These are phyloP conservation scores for Onychomys torridus DNA, from an alignment of 2,797 vertebrate species.

Conservation along the genomic window DNA sequence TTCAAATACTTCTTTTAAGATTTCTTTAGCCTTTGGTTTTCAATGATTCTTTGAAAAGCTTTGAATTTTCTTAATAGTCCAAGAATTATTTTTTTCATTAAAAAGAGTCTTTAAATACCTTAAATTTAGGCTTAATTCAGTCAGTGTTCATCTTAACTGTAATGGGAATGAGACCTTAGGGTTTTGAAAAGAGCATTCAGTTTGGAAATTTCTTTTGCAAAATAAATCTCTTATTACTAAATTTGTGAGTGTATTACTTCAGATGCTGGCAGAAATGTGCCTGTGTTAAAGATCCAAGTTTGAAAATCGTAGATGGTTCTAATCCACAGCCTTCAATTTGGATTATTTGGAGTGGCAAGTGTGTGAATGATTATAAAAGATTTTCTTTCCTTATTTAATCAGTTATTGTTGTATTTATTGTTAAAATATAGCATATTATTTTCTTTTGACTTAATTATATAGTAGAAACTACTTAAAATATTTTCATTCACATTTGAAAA, in stretches of 20 bases:
- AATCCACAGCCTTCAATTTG: neutral
- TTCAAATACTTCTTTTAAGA: neutral
- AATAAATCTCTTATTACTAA: neutral
- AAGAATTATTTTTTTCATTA: neutral
- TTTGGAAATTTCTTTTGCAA: neutral
- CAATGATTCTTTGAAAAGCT: neutral
- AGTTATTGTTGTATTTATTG: neutral
- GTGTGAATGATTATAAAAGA: neutral
- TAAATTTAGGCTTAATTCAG: neutral
- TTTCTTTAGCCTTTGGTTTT: too few relatives aligned
- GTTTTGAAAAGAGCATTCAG: neutral
- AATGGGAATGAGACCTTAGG: neutral
- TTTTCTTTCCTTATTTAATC: neutral
- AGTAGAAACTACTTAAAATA: too few relatives aligned
- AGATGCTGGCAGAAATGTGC: neutral
- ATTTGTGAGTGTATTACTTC: neutral
- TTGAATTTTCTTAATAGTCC: too few relatives aligned
- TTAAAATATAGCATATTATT: conserved; percentile 26
- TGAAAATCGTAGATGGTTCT: neutral
- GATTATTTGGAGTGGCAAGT: neutral
- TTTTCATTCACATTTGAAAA: too few relatives aligned
- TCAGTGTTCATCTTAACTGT: neutral
- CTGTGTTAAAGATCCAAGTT: neutral
- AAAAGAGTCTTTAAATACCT: neutral
- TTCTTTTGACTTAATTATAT: neutral